phyloP scores from a whole-genome alignment of 1,140 invertebrate genomes.

The Thaumatotibia leucotreta region DNA sequence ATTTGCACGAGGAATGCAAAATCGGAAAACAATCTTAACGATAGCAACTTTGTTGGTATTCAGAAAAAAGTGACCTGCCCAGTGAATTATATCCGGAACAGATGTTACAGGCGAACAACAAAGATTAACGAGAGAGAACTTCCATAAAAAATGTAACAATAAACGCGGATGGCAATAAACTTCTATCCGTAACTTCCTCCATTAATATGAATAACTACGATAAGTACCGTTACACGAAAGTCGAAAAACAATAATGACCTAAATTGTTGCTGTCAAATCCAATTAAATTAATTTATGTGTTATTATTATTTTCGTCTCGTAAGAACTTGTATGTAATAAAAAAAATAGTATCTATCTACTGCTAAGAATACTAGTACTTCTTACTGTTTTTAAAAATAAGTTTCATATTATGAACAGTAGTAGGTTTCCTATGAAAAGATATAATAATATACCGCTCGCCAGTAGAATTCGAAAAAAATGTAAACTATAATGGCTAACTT shows the following conservation, averaged over 20 bases:
- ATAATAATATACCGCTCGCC: too few species aligned
- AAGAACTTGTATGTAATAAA: too few species aligned
- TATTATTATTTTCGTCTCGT: too few species aligned
- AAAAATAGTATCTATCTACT: too few species aligned
- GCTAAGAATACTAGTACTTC: too few species aligned
- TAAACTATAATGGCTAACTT: too few species aligned
- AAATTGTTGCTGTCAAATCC: not conserved
- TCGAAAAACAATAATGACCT: not conserved
- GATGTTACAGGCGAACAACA: constrained; percentile 45
- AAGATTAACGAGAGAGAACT: constrained; percentile 43
- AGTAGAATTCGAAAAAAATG: too few species aligned
- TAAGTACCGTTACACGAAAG: not conserved
- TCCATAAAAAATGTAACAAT: constrained; percentile 28
- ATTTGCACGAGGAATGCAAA: not conserved
- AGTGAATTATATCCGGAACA: constrained; percentile 49
- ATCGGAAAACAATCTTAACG: not conserved
- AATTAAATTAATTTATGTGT: too few species aligned
- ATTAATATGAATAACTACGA: constrained; percentile 27
- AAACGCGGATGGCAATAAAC: constrained; percentile 26
- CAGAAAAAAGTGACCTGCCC: constrained; percentile 34
- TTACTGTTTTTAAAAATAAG: too few species aligned
- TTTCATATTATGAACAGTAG: too few species aligned
- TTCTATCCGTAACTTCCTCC: constrained; percentile 21
- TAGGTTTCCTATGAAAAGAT: too few species aligned
- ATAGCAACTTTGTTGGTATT: constrained; percentile 2